These are phyloP conservation scores for Trissonchulus sp. DNA, from an alignment of 2,888 invertebrate genomes.

Conservation along the genomic window DNA sequence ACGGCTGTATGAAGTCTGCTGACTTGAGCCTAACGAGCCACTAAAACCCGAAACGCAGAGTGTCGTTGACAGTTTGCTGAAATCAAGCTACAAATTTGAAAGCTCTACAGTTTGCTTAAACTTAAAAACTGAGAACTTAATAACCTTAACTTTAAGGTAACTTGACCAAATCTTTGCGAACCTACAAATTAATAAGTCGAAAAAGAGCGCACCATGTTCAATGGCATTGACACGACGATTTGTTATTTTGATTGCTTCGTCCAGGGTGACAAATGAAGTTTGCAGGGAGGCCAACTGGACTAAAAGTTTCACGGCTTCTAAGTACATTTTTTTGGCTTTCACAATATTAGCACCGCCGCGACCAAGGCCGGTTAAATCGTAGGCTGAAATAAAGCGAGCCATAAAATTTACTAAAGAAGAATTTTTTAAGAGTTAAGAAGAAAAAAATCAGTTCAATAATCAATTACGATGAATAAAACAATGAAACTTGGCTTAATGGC, in stretches of 20 bases:
- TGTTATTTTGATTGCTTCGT: slow-evolving; percentile 97
- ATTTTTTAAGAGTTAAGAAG: slow-evolving; percentile 23
- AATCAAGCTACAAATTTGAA: too few species aligned
- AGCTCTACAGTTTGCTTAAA: too few species aligned
- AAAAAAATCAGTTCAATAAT: slow-evolving; percentile 12
- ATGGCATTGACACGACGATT: slow-evolving; percentile 99
- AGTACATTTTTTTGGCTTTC: slow-evolving; percentile 93
- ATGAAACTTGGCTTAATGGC: too few species aligned
- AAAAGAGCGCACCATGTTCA: slow-evolving; percentile 71
- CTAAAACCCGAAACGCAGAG: too few species aligned
- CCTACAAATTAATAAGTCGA: neutral
- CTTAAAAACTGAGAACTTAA: too few species aligned
- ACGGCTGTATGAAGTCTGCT: too few species aligned
- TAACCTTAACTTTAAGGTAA: too few species aligned
- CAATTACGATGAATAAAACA: too few species aligned
- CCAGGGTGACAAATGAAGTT: slow-evolving; percentile 94
- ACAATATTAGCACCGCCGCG: slow-evolving; percentile 94
- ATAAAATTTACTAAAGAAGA: too few species aligned
- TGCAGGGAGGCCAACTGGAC: slow-evolving; percentile 96
- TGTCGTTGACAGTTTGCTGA: too few species aligned
- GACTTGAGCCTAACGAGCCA: too few species aligned
- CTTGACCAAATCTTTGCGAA: too few species aligned
- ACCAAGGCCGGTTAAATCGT: slow-evolving; percentile 90
- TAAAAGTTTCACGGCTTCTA: slow-evolving; percentile 81
- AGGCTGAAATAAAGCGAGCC: slow-evolving; percentile 57